A percentile compares a stretch with the other conserved stretches of the same genome.
Conservation (phyloP, 2,797 vertebrate genomes). For the Acrossocheilus wenchowensis region DNA sequence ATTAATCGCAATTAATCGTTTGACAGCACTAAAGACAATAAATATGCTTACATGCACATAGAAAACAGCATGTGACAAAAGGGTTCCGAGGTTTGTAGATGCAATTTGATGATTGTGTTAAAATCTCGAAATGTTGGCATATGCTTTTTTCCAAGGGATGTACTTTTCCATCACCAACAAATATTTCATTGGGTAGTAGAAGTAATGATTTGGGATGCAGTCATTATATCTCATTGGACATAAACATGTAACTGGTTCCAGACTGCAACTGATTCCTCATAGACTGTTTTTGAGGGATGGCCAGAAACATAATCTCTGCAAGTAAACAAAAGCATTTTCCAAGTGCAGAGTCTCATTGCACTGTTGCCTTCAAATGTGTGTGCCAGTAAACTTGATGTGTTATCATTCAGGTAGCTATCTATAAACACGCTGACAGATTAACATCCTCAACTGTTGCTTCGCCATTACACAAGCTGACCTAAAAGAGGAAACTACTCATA, state of each 20-base stretch:
- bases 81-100: background rate
- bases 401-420: background rate
- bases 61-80: too few relatives aligned
- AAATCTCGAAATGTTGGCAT: background rate
- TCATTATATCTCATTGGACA: background rate
- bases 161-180: background rate
- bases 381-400: background rate
- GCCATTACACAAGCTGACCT: background rate
- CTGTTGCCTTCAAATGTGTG: background rate
- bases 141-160: background rate
- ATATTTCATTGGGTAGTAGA: background rate
- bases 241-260: background rate
- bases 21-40: too few relatives aligned
- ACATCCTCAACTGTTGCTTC: background rate
- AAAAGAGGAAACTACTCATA: background rate
- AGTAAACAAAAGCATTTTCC: background rate
- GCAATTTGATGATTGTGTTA: background rate
- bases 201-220: background rate
- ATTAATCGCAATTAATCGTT: too few relatives aligned
- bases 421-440: background rate
- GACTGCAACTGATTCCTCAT: background rate
- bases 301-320: background rate
- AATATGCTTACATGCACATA: too few relatives aligned
- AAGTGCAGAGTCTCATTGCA: background rate
- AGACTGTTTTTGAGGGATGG: background rate